These are phyloP conservation scores for Lanius collurio DNA, from an alignment of 2,113 vertebrate genomes.

Conservation along the genomic window DNA sequence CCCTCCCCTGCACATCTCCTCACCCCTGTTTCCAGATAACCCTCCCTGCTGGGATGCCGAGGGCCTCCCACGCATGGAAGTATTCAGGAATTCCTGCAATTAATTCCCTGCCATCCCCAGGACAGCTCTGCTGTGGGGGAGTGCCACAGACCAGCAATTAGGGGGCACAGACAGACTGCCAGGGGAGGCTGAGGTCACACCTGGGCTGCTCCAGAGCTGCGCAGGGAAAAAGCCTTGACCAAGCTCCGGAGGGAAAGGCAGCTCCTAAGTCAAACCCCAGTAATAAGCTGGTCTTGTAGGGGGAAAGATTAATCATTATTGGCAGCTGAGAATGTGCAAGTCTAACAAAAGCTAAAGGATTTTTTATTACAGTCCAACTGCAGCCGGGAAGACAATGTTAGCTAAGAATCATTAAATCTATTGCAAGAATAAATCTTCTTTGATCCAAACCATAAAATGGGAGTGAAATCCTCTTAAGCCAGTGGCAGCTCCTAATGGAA, in stretches of 20 bases:
- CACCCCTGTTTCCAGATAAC: background rate
- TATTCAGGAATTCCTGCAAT: background rate
- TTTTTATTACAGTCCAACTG: constrained; percentile 40
- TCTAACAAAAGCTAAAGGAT: constrained; percentile 54
- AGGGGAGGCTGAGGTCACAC: background rate
- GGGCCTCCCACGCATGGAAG: background rate
- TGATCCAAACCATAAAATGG: constrained; percentile 54
- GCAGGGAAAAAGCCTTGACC: background rate
- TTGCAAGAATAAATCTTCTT: constrained; percentile 61
- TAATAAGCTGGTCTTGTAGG: constrained; percentile 37
- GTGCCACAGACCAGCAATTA: background rate
- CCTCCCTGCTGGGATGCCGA: rapidly evolving
- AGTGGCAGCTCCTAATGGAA: constrained; percentile 38
- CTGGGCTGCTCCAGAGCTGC: background rate
- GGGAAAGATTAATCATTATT: constrained; percentile 44
- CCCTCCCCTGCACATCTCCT: background rate
- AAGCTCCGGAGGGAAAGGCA: background rate
- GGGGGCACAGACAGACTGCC: background rate
- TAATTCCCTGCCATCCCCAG: background rate
- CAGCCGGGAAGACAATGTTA: constrained; percentile 9
- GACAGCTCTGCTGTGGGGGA: background rate
- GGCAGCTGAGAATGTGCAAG: background rate
- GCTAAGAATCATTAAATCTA: constrained; percentile 56
- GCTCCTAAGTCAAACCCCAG: constrained; percentile 3
- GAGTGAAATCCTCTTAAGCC: constrained; percentile 70